Percentiles rank a stretch among this genome's conserved stretches.
Evolutionary conservation across 2,113 vertebrate genomes (phyloP).

Genomic region (Epinephelus lanceolatus): DNA sequence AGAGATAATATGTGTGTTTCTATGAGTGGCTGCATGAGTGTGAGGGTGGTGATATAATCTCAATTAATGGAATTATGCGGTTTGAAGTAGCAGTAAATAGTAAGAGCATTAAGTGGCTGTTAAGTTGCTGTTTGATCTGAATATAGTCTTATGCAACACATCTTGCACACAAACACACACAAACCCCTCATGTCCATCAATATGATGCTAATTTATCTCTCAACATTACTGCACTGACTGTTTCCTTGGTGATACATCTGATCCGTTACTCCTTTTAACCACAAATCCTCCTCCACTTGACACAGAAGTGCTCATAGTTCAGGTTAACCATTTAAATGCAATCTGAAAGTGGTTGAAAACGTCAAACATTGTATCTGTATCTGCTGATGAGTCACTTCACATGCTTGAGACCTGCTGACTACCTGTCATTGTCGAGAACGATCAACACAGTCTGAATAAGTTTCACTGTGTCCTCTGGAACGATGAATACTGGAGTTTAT

Average conservation of each 20-base stretch:
- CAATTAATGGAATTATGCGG: neutral
- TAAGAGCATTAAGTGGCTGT: neutral
- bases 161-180: neutral
- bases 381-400: constrained; percentile 25
- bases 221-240: constrained; percentile 9
- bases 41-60: neutral
- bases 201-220: neutral
- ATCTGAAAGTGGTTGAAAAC: neutral
- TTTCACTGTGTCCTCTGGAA: neutral
- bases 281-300: constrained; percentile 15
- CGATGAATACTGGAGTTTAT: neutral
- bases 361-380: neutral
- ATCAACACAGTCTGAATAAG: neutral
- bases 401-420: neutral
- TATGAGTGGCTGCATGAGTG: neutral
- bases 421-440: neutral
- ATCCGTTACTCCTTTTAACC: constrained; percentile 16
- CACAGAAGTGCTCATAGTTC: constrained; percentile 1
- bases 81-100: neutral
- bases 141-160: neutral
- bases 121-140: neutral
- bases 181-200: constrained; percentile 10
- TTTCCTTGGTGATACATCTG: constrained; percentile 61
- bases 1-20: constrained; percentile 37
- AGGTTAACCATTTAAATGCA: constrained; percentile 16